These are phyloP conservation scores for Ranitomeya variabilis DNA, from an alignment of 2,113 vertebrate genomes.

Conservation along the genomic window DNA sequence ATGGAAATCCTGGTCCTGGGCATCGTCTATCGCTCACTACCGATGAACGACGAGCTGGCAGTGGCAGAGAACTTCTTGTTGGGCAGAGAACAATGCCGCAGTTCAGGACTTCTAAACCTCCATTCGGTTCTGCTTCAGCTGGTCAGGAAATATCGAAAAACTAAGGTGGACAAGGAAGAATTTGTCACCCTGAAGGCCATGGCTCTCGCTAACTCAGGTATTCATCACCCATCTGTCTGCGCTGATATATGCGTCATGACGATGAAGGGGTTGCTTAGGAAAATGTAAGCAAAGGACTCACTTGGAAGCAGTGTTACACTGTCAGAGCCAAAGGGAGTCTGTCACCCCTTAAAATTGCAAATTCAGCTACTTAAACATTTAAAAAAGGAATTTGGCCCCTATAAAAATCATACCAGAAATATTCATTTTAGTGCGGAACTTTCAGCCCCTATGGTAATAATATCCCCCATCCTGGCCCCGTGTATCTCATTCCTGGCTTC, in stretches of 20 bases:
- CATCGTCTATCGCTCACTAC: slow-evolving; percentile 95
- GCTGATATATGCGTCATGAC: neutral
- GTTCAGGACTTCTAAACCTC: slow-evolving; percentile 92
- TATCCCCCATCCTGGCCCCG: too few species aligned
- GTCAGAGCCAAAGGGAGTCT: too few species aligned
- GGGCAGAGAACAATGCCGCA: slow-evolving; percentile 96
- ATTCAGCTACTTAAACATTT: too few species aligned
- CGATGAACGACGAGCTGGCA: slow-evolving; percentile 95
- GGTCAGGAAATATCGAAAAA: slow-evolving; percentile 94
- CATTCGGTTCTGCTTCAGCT: slow-evolving; percentile 94
- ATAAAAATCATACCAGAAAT: too few species aligned
- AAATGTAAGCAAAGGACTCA: neutral
- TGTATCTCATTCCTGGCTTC: too few species aligned
- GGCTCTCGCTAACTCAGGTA: slow-evolving; percentile 97
- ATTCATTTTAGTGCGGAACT: too few species aligned
- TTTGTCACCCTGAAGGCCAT: slow-evolving; percentile 97
- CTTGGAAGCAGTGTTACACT: too few species aligned
- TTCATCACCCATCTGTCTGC: neutral
- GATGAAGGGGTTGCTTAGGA: neutral
- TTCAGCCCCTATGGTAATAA: too few species aligned
- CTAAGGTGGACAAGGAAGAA: slow-evolving; percentile 98
- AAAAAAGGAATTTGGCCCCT: too few species aligned
- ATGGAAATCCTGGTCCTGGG: slow-evolving; percentile 99
- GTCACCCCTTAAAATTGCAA: too few species aligned
- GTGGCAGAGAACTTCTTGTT: slow-evolving; percentile 97